A percentile compares a stretch with the other conserved stretches of the same genome.
Evolutionary conservation across 2,113 vertebrate genomes (phyloP).

Genomic region (Colinus virginianus): DNA sequence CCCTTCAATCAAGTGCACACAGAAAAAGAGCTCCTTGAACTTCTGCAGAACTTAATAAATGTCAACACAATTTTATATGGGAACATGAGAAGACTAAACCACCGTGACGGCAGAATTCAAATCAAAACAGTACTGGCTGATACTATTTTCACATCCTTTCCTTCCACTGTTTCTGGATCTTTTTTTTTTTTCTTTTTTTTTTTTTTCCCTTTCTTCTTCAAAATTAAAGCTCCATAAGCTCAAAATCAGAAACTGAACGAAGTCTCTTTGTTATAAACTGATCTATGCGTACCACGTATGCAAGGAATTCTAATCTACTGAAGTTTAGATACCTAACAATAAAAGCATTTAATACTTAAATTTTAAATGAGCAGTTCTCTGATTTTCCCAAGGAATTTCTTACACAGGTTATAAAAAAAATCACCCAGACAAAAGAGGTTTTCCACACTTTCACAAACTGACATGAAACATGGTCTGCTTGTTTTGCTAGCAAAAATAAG

Average conservation of each 20-base stretch:
- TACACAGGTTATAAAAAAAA: neutral
- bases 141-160: neutral
- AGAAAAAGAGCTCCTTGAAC: neutral
- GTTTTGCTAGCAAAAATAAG: neutral
- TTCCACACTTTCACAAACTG: neutral
- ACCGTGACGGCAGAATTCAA: neutral
- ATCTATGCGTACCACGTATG: neutral
- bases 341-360: neutral
- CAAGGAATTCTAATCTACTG: neutral
- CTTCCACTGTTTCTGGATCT: neutral
- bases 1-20: neutral
- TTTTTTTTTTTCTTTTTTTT: neutral
- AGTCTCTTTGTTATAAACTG: neutral
- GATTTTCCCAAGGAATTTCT: neutral
- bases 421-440: neutral
- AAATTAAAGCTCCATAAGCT: neutral
- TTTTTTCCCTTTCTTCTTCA: neutral
- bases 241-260: neutral
- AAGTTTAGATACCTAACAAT: neutral
- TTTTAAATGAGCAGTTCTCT: neutral
- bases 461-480: neutral
- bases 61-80: neutral
- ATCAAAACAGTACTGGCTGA: neutral
- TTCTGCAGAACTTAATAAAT: neutral
- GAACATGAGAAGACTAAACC: neutral